These are phyloP conservation scores for Mionectes macconnelli DNA, from an alignment of 2,113 vertebrate genomes.

Conservation along the genomic window DNA sequence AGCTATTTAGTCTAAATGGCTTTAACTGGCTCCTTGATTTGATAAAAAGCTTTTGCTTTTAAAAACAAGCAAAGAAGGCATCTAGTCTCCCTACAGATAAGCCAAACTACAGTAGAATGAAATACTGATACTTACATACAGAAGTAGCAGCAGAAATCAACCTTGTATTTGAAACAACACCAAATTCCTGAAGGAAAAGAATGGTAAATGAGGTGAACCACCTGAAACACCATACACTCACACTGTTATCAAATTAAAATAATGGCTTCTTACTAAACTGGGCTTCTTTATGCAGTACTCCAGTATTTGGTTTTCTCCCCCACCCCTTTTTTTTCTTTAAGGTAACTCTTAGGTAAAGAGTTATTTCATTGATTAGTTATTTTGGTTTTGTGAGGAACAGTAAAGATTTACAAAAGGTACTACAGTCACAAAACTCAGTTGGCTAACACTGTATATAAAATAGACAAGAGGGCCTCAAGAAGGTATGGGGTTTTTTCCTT, in stretches of 20 bases:
- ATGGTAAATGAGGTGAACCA: slow-evolving; percentile 13
- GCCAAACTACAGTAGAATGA: neutral
- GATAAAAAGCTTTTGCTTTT: neutral
- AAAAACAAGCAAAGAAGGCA: neutral
- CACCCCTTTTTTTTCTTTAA: neutral
- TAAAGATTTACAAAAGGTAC: neutral
- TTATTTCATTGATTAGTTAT: neutral
- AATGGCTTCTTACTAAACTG: neutral
- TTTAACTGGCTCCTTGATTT: neutral
- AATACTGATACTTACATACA: slow-evolving; percentile 89
- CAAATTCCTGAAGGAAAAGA: slow-evolving; percentile 89
- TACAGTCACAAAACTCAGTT: neutral
- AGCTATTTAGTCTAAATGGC: neutral
- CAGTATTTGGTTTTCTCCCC: neutral
- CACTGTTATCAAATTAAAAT: neutral
- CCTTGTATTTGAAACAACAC: slow-evolving; percentile 97
- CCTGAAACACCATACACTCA: neutral
- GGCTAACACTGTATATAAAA: neutral
- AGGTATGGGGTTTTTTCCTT: neutral
- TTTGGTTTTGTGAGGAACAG: neutral
- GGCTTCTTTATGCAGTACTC: neutral
- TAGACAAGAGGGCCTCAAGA: neutral
- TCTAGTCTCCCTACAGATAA: neutral
- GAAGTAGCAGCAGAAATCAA: slow-evolving; percentile 98
- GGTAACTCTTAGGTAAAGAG: neutral